phyloP scores from a whole-genome alignment of 2,888 invertebrate species.

The Amphimallon solstitiale region DNA sequence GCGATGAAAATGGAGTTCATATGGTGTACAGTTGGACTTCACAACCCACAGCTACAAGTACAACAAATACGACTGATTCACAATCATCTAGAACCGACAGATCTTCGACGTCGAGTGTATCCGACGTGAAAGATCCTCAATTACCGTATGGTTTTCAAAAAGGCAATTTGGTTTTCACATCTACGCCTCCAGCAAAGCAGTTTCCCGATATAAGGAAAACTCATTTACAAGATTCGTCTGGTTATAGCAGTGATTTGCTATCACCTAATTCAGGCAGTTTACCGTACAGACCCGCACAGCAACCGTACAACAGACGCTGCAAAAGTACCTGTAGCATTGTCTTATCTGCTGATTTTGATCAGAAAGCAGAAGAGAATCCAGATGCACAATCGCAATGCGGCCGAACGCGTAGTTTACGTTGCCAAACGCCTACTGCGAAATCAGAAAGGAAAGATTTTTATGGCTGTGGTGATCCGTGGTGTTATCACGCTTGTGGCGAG shows the following conservation, averaged over 20 bases:
- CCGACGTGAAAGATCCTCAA: slow-evolving; percentile 36
- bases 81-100: slow-evolving; percentile 33
- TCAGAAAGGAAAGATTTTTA: slow-evolving; percentile 49
- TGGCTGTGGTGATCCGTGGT: slow-evolving; percentile 64
- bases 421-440: slow-evolving; percentile 59
- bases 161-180: slow-evolving; percentile 67
- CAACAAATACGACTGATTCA: slow-evolving; percentile 40
- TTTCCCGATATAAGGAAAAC: neutral
- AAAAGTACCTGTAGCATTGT: slow-evolving; percentile 77
- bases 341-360: slow-evolving; percentile 66
- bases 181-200: slow-evolving; percentile 59
- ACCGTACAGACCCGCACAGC: slow-evolving; percentile 54
- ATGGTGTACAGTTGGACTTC: slow-evolving; percentile 67
- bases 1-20: slow-evolving; percentile 65
- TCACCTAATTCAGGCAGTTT: slow-evolving; percentile 60
- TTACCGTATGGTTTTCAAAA: slow-evolving; percentile 63
- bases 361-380: slow-evolving; percentile 52
- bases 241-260: slow-evolving; percentile 68
- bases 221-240: slow-evolving; percentile 50
- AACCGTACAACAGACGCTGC: slow-evolving; percentile 66
- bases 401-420: slow-evolving; percentile 61
- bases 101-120: slow-evolving; percentile 37
- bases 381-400: slow-evolving; percentile 48
- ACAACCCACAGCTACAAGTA: slow-evolving; percentile 46
- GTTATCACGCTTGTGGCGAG: slow-evolving; percentile 59